Evolutionary conservation across 2,888 invertebrate species (phyloP).

Genomic region (Heliconius erato): DNA sequence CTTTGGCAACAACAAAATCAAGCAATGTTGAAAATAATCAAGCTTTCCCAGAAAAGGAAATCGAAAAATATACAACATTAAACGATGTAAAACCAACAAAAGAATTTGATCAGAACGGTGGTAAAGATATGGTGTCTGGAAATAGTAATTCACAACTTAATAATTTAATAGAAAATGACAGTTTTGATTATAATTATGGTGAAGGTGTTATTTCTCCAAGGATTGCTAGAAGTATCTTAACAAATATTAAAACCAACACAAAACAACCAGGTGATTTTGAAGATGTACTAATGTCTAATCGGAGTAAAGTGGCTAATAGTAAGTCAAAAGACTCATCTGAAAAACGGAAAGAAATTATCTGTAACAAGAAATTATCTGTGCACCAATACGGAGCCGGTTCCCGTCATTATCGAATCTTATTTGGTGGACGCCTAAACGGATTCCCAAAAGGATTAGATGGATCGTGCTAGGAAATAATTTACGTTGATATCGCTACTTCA

Average conservation of each 20-base stretch:
- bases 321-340: not conserved
- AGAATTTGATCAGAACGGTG: not conserved
- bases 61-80: not conserved
- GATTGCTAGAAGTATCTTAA: not conserved
- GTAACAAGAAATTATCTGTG: not conserved
- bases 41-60: not conserved
- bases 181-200: conserved; percentile 20
- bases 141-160: not conserved
- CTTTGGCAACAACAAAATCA: not conserved
- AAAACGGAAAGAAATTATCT: not conserved
- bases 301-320: not conserved
- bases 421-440: not conserved
- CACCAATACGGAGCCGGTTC: not conserved
- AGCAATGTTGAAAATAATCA: not conserved
- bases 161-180: conserved; percentile 10
- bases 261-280: not conserved
- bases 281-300: not conserved
- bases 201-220: conserved; percentile 33
- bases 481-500: too few relatives aligned
- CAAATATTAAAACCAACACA: not conserved
- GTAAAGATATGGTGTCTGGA: not conserved
- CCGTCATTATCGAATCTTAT: not conserved
- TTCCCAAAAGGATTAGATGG: not conserved
- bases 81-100: not conserved
- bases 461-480: not conserved